Conservation (phyloP, 1,140 invertebrate genomes). For the Heliconius eleuchia region DNA sequence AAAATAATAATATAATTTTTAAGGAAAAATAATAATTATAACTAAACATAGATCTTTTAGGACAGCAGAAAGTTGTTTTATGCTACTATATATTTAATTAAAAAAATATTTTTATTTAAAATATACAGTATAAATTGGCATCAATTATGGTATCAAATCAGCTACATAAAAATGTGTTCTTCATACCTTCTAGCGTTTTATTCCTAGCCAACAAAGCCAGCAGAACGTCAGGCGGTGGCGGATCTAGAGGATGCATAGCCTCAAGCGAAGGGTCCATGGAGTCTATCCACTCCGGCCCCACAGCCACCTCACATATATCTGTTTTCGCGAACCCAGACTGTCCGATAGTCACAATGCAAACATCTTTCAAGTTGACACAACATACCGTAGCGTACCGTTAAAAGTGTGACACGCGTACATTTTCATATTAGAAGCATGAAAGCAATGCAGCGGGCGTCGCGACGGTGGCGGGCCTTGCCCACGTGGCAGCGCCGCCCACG, state of each 20-base stretch:
- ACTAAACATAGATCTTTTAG: too few relatives aligned
- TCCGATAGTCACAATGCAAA: slow-evolving; percentile 56
- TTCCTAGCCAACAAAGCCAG: slow-evolving; percentile 91
- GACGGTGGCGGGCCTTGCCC: slow-evolving; percentile 54
- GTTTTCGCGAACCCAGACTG: slow-evolving; percentile 51
- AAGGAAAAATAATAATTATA: too few relatives aligned
- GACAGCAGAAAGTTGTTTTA: too few relatives aligned
- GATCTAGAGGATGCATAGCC: slow-evolving; percentile 78
- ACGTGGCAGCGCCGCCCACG: slow-evolving; percentile 72
- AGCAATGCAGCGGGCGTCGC: slow-evolving; percentile 53
- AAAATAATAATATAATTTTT: too few relatives aligned
- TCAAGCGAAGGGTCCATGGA: slow-evolving; percentile 64
- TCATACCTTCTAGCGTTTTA: slow-evolving; percentile 91
- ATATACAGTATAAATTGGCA: not conserved
- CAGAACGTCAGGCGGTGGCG: slow-evolving; percentile 88
- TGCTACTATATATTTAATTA: too few relatives aligned
- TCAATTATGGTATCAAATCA: not conserved
- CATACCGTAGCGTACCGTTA: slow-evolving; percentile 47
- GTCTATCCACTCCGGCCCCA: slow-evolving; percentile 56
- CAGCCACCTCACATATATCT: slow-evolving; percentile 63
- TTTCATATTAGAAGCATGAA: slow-evolving; percentile 45
- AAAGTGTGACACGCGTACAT: slow-evolving; percentile 39
- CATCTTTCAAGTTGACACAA: slow-evolving; percentile 45
- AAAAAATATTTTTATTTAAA: too few relatives aligned
- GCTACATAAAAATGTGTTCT: not conserved